Percentiles rank a stretch among this genome's conserved stretches.
These are phyloP conservation scores for Fukomys damarensis DNA, from an alignment of 2,113 vertebrate species.

Conservation along the genomic window DNA sequence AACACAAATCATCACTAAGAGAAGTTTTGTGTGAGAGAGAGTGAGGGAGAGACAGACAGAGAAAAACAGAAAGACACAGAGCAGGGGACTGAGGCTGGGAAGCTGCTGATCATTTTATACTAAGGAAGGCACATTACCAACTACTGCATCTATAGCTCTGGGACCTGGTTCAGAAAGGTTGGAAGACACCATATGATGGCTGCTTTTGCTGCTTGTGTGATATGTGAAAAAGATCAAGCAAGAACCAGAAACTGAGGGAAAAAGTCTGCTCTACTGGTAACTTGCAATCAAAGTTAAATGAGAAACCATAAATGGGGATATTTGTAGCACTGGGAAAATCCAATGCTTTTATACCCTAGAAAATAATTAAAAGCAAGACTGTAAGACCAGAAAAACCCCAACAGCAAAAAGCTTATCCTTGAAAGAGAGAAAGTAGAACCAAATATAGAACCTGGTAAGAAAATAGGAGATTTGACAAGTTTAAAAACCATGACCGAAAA, in stretches of 20 bases:
- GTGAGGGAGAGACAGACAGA: too few species aligned
- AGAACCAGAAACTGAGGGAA: background rate
- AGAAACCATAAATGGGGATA: background rate
- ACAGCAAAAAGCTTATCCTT: background rate
- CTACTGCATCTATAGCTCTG: background rate
- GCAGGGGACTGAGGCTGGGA: background rate
- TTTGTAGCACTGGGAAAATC: background rate
- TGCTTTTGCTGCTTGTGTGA: background rate
- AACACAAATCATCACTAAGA: background rate
- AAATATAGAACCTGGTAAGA: background rate
- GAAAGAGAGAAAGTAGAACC: background rate
- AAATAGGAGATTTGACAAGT: background rate
- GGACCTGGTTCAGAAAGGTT: background rate
- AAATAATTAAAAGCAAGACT: constrained; percentile 1
- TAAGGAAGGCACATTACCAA: background rate
- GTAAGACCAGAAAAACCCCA: background rate
- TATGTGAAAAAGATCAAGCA: background rate
- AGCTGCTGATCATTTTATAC: background rate
- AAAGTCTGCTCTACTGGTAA: background rate
- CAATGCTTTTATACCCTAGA: background rate
- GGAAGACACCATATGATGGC: background rate
- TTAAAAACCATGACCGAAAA: background rate
- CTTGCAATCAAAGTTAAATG: constrained; percentile 1
- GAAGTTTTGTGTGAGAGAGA: background rate
- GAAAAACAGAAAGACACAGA: too few species aligned